Conservation (phyloP, 2,888 invertebrate genomes). For the Eumacrocentrus americanus region DNA sequence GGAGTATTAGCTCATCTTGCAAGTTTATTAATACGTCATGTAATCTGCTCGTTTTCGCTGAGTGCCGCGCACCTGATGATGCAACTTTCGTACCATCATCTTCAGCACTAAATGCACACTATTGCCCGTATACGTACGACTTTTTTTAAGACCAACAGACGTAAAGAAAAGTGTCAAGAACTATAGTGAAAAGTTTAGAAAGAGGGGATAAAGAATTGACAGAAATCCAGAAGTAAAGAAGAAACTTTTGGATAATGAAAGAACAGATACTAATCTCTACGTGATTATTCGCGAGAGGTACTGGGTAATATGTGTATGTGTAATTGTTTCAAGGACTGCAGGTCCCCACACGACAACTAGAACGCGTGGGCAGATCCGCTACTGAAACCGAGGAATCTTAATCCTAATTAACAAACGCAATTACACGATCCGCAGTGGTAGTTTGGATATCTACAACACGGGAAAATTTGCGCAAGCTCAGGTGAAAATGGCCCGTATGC, state of each 20-base stretch:
- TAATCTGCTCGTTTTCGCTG: neutral
- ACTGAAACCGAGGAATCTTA: constrained; percentile 20
- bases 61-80: neutral
- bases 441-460: constrained; percentile 1
- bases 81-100: neutral
- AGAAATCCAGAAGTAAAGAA: neutral
- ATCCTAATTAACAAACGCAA: constrained; percentile 40
- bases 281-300: neutral
- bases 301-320: neutral
- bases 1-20: neutral
- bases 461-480: neutral
- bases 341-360: neutral
- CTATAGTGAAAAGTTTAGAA: neutral
- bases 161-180: neutral
- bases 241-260: neutral
- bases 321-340: too few species aligned
- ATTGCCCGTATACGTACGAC: neutral
- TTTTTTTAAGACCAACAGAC: neutral
- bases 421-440: constrained; percentile 22
- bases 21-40: neutral
- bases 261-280: neutral
- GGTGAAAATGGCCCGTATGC: neutral
- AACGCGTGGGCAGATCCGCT: neutral
- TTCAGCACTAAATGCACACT: neutral
- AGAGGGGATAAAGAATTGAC: neutral